A percentile compares a stretch with the other conserved stretches of the same genome.
Evolutionary conservation across 2,797 vertebrate genomes (phyloP).

Genomic region (Urosaurus nigricauda): DNA sequence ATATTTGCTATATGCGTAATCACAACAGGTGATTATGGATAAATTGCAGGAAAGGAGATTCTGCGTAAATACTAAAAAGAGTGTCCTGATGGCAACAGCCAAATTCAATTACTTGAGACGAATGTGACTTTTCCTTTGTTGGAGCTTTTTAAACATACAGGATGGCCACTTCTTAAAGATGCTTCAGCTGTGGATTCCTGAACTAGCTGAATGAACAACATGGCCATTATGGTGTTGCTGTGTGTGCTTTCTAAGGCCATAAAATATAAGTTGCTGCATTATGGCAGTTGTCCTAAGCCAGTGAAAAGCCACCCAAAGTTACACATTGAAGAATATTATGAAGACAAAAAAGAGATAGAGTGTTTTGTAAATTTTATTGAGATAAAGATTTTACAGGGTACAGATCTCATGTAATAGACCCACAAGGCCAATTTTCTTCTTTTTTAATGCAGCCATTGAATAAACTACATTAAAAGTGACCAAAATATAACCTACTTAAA

Average conservation of each 20-base stretch:
- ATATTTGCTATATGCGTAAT: not conserved
- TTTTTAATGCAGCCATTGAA: slow-evolving; percentile 49
- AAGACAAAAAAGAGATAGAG: not conserved
- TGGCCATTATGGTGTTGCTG: too few species aligned
- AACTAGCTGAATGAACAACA: too few species aligned
- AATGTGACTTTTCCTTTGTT: too few species aligned
- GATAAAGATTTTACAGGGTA: slow-evolving; percentile 64
- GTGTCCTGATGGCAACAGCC: too few species aligned
- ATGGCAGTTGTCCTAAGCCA: not conserved
- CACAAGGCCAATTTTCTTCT: slow-evolving; percentile 38
- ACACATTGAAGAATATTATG: not conserved
- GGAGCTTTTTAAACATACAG: too few species aligned
- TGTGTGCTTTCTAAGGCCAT: not conserved
- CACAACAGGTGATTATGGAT: not conserved
- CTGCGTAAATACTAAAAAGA: too few species aligned
- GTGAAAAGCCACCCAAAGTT: not conserved
- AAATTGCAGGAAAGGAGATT: not conserved
- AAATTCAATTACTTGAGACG: too few species aligned
- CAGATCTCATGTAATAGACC: slow-evolving; percentile 52
- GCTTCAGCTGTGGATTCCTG: too few species aligned
- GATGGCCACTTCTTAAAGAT: too few species aligned
- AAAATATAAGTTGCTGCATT: not conserved
- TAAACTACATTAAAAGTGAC: slow-evolving; percentile 57
- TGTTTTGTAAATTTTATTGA: slow-evolving; percentile 71
- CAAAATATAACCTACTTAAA: slow-evolving; percentile 66